Base-by-base conservation (phyloP, 2,113 vertebrate species). In the Haliaeetus leucogaster region DNA sequence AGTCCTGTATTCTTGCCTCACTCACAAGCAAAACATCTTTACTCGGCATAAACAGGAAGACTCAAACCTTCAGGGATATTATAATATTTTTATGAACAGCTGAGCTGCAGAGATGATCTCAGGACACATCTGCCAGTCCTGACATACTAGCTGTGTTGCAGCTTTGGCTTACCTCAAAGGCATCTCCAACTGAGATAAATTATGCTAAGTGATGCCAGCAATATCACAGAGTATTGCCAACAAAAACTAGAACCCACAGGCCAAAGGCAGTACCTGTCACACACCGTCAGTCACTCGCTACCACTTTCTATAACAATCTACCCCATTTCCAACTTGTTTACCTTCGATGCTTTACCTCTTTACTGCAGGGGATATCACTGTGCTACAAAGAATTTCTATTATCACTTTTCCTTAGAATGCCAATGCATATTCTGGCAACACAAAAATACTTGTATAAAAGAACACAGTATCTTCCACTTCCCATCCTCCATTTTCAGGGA, bases 91-190 rank as follows among this genome's bases (percentile, higher is more conserved):
- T 90, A 53, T 90, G 53, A 90, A 66, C n/a, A 89, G 53, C 67
- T 78, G 71, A 94, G 85, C 48, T 80, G 50, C 48, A 80, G 58
- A 86, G 58, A 83, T 74, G 58, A 90, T 88, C 63, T 92, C 74
- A 62, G 85, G 55, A 94, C 93, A 70, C 43, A 96, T 88, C 63
- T 92, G 66, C 47, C 78, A 77, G 48, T 68, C 43, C 62, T 73
- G 70, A 91, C n/a, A 91, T 22, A 70, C 8, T 58, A 96, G n/a
- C 45, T 68, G 67, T 2, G 7, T 61, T 4, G 18, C 78, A 93
- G 87, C 25, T 91, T 88, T 93, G 92, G 66, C 76, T 96, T 92
- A 79, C 62, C 79, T 93, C 78, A 77, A 23, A 92, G 45, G 47
- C 25, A 14, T 58, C 63, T 88, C 92, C 82, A 82, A 80, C 70